A percentile compares a stretch with the other conserved stretches of the same genome.
phyloP scores from a whole-genome alignment of 2,888 invertebrate species.

The Rhagonycha lutea region DNA sequence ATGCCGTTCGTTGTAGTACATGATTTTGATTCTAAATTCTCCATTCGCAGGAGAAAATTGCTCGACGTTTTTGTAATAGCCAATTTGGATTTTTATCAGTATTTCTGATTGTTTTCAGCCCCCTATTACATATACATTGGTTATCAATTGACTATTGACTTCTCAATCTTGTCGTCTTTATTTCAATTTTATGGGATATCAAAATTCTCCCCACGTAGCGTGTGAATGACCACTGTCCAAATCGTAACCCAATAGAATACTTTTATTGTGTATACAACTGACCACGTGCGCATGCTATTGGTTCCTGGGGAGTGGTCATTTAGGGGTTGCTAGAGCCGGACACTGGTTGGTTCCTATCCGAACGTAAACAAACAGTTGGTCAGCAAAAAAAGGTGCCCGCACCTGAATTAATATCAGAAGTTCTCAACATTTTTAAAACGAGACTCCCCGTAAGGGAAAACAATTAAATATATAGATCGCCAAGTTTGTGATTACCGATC shows the following conservation, averaged over 20 bases:
- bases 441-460: constrained; percentile 38
- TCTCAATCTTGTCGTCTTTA: constrained; percentile 13
- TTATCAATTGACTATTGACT: constrained; percentile 24
- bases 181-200: background rate
- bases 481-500: constrained; percentile 46
- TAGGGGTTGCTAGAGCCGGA: constrained; percentile 45
- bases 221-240: constrained; percentile 26
- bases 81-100: constrained; percentile 36
- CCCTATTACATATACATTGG: constrained; percentile 25
- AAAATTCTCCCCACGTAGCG: background rate
- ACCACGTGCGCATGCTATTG: constrained; percentile 46
- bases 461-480: constrained; percentile 36
- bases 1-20: background rate
- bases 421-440: constrained; percentile 36
- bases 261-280: constrained; percentile 21
- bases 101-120: constrained; percentile 35
- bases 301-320: constrained; percentile 54
- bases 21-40: background rate
- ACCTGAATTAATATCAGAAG: background rate
- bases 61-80: constrained; percentile 22
- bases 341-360: constrained; percentile 42
- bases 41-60: background rate
- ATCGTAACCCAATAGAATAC: constrained; percentile 20
- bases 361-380: constrained; percentile 12
- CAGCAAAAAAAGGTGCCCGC: constrained; percentile 5